phyloP scores from a whole-genome alignment of 2,888 invertebrate genomes.

The Thalpophila matura region DNA sequence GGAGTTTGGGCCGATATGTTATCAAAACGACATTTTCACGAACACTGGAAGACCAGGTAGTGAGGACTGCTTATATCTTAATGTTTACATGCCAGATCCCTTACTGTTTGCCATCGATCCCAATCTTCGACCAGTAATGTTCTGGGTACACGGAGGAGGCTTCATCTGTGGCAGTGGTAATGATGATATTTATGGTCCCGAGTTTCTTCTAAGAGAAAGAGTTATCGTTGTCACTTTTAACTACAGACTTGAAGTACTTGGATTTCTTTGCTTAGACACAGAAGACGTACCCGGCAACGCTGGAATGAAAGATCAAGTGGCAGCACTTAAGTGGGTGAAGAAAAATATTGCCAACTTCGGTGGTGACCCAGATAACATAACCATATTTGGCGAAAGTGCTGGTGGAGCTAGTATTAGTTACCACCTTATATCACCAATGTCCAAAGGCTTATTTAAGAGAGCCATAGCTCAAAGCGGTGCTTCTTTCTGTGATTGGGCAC shows the following conservation, averaged over 20 bases:
- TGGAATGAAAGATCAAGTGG: conserved; percentile 78
- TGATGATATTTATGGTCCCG: conserved; percentile 71
- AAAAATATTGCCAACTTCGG: conserved; percentile 72
- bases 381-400: conserved; percentile 76
- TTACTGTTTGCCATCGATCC: no score
- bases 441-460: conserved; percentile 75
- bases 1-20: no score
- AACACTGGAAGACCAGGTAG: conserved; percentile 66
- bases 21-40: no score
- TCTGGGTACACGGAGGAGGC: conserved; percentile 78
- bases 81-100: conserved; percentile 78
- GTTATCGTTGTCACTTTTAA: conserved; percentile 78
- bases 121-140: conserved; percentile 72
- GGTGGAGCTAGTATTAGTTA: conserved; percentile 69
- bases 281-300: conserved; percentile 78
- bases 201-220: conserved; percentile 72
- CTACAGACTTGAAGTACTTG: conserved; percentile 75
- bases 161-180: conserved; percentile 73
- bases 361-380: conserved; percentile 72
- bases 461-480: conserved; percentile 93
- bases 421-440: conserved; percentile 77
- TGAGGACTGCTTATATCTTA: conserved; percentile 80
- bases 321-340: conserved; percentile 73
- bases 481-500: conserved; percentile 89
- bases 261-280: conserved; percentile 75